Base-by-base conservation (phyloP, 1,140 invertebrate genomes). In the Drosophila arizonae region DNA sequence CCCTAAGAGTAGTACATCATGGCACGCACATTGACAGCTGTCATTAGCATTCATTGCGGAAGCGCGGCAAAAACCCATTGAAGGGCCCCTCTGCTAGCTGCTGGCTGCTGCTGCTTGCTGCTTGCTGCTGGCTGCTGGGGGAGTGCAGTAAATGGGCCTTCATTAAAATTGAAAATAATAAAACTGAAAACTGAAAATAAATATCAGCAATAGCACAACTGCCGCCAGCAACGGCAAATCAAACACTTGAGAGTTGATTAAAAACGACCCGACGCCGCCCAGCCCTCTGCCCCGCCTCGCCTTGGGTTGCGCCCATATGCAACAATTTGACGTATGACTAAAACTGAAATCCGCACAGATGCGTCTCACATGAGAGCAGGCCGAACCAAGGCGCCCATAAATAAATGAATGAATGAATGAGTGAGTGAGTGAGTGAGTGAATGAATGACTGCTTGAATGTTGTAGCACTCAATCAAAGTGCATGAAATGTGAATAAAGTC, bases 131-230 rank as follows among this genome's bases (percentile, higher is more conserved):
- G 11, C n/a, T 28, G 15, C 26, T 48, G 21, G 46, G 63, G 72
- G 72, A 79, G 79, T 81, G 81, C 81, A 72, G 65, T 68, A 86
- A 86, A 81, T 81, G 82, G 82, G 79, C 62, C 78, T 86, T 86
- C 78, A 86, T 86, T 87, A 81, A 86, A 86, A 87, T 87, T 81
- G 81, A 81, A 81, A 87, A 87, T 87, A 86, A 86, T 82, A 86
- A 87, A 39, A 39, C 36, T 39, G 36, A 39, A 86, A 86, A 86
- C 61, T 71, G 74, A 86, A 85, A 87, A 77, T 82, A 74, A 75
- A 78, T 78, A 62, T 57, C 17, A 55, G 76, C 72, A 79, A 48
- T 39, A 63, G 52, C 10, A 58, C 68, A 65, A 71, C 68, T 65
- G 74, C 61, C 75, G 69, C 54, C 63, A n/a, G 77, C 71, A 82